These are phyloP conservation scores for Empis stercorea DNA, from an alignment of 2,888 invertebrate genomes.

Conservation along the genomic window DNA sequence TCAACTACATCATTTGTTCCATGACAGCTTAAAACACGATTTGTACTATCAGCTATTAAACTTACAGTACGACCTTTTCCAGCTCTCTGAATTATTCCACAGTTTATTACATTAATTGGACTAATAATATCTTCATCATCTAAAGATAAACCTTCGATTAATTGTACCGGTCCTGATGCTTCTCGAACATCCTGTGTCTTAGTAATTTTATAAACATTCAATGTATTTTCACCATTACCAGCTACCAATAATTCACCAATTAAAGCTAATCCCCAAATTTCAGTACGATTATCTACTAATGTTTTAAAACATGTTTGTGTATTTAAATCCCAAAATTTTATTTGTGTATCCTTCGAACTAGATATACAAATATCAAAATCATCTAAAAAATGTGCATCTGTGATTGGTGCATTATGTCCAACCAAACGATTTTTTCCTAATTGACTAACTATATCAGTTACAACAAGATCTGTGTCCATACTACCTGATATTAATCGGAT, in stretches of 20 bases:
- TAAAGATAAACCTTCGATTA: conserved; percentile 31
- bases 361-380: conserved; percentile 50
- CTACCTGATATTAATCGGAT: conserved; percentile 76
- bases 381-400: conserved; percentile 63
- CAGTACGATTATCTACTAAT: conserved; percentile 73
- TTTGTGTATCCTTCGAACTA: conserved; percentile 83
- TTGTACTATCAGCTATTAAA: conserved; percentile 56
- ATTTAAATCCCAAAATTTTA: conserved; percentile 95
- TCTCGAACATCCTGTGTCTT: conserved; percentile 40
- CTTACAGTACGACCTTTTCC: conserved; percentile 69
- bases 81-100: conserved; percentile 66
- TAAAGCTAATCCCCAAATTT: conserved; percentile 77
- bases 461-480: conserved; percentile 83
- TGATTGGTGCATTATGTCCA: conserved; percentile 85
- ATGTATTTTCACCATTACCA: conserved; percentile 71
- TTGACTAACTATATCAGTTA: conserved; percentile 91
- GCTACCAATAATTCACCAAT: conserved; percentile 74
- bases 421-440: conserved; percentile 76
- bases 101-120: conserved; percentile 60
- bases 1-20: conserved; percentile 74
- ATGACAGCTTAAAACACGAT: conserved; percentile 64
- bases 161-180: conserved; percentile 39
- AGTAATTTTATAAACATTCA: conserved; percentile 71
- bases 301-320: conserved; percentile 95
- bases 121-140: conserved; percentile 36